Conservation (phyloP, 2,113 vertebrate species). For the Mystacornis crossleyi region DNA sequence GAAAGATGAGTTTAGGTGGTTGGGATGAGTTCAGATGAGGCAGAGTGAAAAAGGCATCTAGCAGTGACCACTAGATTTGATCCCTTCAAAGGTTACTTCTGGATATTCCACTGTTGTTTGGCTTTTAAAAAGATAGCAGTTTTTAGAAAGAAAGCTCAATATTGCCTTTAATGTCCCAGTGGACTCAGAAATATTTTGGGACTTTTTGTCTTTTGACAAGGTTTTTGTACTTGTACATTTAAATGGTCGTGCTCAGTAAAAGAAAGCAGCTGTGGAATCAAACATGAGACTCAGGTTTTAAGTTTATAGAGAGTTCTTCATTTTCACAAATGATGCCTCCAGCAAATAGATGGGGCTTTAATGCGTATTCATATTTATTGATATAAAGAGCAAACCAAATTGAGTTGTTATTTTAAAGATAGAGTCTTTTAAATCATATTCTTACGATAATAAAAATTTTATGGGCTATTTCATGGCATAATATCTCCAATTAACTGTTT, state of each 20-base stretch:
- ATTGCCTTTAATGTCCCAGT: not conserved
- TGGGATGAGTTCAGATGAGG: not conserved
- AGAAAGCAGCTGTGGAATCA: not conserved
- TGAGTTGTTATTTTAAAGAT: not conserved
- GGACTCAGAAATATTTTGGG: not conserved
- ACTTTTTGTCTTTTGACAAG: not conserved
- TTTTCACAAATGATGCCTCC: not conserved
- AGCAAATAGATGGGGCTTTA: not conserved
- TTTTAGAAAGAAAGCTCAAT: not conserved
- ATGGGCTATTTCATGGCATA: not conserved
- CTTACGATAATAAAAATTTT: not conserved
- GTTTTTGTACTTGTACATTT: not conserved
- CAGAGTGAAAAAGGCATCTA: not conserved
- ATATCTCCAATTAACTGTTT: not conserved
- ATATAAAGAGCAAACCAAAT: not conserved
- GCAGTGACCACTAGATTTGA: not conserved
- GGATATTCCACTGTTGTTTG: not conserved
- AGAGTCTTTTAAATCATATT: not conserved
- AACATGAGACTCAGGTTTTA: not conserved
- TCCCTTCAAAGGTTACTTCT: not conserved
- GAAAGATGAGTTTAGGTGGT: not conserved
- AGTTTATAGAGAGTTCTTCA: not conserved
- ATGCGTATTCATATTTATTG: not conserved
- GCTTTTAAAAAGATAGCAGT: not conserved
- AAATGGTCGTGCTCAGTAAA: fast-evolving